Conservation (phyloP, 2,888 invertebrate genomes). For the Cepaea hortensis region DNA sequence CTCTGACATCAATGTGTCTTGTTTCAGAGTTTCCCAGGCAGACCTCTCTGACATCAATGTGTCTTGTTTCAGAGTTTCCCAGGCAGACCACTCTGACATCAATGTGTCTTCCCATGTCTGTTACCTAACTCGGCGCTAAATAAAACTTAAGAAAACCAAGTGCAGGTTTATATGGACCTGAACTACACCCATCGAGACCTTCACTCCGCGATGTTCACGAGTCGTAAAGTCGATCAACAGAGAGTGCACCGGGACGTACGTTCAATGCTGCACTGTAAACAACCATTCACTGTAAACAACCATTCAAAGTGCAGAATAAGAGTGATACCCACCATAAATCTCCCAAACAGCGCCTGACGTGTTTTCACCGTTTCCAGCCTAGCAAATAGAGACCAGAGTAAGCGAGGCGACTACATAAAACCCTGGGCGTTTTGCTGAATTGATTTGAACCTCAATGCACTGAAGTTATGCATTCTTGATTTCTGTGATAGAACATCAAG, state of each 20-base stretch:
- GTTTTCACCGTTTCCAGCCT: neutral
- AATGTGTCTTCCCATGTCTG: neutral
- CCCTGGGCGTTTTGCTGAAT: neutral
- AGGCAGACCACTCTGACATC: too few species aligned
- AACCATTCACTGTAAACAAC: constrained; percentile 33
- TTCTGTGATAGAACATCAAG: neutral
- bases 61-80: too few species aligned
- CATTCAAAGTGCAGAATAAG: constrained; percentile 4
- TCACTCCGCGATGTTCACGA: constrained; percentile 17
- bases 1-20: too few species aligned
- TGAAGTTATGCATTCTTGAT: constrained; percentile 8
- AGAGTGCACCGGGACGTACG: constrained; percentile 8
- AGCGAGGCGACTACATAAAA: constrained; percentile 17
- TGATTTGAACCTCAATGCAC: constrained; percentile 16
- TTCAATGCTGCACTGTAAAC: constrained; percentile 24
- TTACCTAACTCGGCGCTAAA: neutral
- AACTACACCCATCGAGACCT: neutral
- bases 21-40: too few species aligned
- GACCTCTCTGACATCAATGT: too few species aligned
- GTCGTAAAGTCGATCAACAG: constrained; percentile 25
- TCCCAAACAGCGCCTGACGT: neutral
- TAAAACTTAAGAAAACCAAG: neutral
- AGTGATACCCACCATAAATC: constrained; percentile 38
- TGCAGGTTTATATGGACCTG: too few species aligned
- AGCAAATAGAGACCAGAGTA: neutral